A percentile compares a stretch with the other conserved stretches of the same genome.
Evolutionary conservation across 2,113 vertebrate species (phyloP).

Genomic region (Poeciliopsis prolifica): DNA sequence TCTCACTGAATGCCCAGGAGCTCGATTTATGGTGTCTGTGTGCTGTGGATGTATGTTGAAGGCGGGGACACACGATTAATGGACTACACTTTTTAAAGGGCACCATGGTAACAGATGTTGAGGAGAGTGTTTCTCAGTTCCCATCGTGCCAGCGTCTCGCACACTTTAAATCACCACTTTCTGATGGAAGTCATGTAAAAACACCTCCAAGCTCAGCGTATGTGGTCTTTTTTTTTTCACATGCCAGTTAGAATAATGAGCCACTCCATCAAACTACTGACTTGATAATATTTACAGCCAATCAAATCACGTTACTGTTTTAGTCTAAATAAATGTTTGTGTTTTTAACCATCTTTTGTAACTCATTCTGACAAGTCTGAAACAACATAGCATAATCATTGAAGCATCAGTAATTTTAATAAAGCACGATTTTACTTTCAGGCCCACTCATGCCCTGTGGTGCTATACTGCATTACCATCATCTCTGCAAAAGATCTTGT

Average conservation of each 20-base stretch:
- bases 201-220: background rate
- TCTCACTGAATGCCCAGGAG: conserved; percentile 19
- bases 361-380: background rate
- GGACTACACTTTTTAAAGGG: conserved; percentile 35
- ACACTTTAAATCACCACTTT: conserved; percentile 8
- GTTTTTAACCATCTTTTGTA: background rate
- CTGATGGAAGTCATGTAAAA: conserved; percentile 5
- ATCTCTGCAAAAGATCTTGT: background rate
- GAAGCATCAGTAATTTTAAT: conserved; percentile 10
- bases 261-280: background rate
- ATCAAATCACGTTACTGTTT: background rate
- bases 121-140: conserved; percentile 9
- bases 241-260: background rate
- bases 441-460: conserved; percentile 1
- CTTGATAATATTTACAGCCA: background rate
- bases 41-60: conserved; percentile 10
- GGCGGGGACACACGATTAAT: conserved; percentile 37
- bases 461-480: background rate
- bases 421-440: background rate
- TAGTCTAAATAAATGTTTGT: background rate
- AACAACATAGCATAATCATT: conserved; percentile 6
- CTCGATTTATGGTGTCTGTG: conserved; percentile 4
- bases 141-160: background rate
- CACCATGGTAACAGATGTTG: conserved; percentile 55
- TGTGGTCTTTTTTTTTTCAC: background rate